Evolutionary conservation across 2,113 vertebrate species (phyloP), one percentile per base, ranked within the genome.

Genomic region (Eulemur macaco): DNA sequence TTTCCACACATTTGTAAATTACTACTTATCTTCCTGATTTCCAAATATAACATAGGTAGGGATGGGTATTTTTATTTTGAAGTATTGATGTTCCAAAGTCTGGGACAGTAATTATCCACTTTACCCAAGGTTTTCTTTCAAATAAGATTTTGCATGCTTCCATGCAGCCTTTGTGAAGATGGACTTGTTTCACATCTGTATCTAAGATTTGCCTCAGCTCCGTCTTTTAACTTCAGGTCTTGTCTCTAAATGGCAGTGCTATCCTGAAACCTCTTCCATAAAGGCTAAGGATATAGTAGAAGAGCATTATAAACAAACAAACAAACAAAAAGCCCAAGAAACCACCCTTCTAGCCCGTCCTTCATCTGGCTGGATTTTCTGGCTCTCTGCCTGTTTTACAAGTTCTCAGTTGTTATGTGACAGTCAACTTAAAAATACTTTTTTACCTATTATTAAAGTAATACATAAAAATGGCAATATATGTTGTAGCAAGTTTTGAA

Each of bases 341-440:
- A 29, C 29, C 69, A 13, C 5, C 54, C 20, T 86, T 93, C 6
- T 66, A 80, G 9, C 29, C 63, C 60, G 3, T 71, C 66, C 31
- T 89, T 86, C 27, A 69, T 27, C 18, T 78, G 20, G 18, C 56
- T n/a, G 64, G 37, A 27, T 83, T 80, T 95, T 86, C 56, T 84
- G 47, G 15, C 25, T 74, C 1, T 8, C 6, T 83, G 23, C 9
- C 3, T 77, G 2, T 81, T 92, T 94, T 14, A 54, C 52, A 76
- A 64, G 42, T 47, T 92, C 27, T 15, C n/a, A 89, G 63, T 23
- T 78, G 20, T 64, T 80, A 34, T 11, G 2, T 87, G 50, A 87
- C 58, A 80, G 39, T 71, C 31, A 91, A 83, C 25, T 64, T 83
- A 39, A 90, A 96, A 94, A 76, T 89, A 77, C 4, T 15, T 85